A percentile compares a stretch with the other conserved stretches of the same genome.
Conservation (phyloP, 2,797 vertebrate genomes). For the Lophotriccus pileatus region DNA sequence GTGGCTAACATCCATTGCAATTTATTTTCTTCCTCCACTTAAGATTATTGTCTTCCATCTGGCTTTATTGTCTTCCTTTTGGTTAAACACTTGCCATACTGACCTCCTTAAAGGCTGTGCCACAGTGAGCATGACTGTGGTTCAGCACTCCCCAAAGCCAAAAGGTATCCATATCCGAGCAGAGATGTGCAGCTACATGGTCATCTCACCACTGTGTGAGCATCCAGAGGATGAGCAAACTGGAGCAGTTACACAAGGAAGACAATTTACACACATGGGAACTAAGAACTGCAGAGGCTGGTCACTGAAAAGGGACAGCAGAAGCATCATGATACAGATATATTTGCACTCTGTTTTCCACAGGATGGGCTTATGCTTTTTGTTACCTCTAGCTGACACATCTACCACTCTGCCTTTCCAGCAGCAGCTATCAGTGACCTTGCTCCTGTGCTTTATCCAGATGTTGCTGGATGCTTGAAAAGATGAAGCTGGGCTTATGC, state of each 20-base stretch:
- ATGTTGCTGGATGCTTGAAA: background rate
- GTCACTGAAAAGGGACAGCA: background rate
- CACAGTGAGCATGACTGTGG: background rate
- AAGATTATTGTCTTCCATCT: background rate
- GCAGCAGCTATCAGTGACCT: background rate
- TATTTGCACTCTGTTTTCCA: background rate
- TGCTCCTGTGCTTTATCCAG: background rate
- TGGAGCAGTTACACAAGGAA: background rate
- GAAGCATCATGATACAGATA: background rate
- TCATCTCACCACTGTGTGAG: background rate
- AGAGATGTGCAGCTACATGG: background rate
- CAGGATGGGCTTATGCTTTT: background rate
- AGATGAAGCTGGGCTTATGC: background rate
- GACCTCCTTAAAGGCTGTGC: background rate
- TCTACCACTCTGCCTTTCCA: background rate
- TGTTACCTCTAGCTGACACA: background rate
- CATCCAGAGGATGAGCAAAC: background rate
- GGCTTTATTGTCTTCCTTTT: background rate
- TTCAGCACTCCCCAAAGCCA: background rate
- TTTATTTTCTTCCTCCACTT: constrained; percentile 27
- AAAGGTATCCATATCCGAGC: background rate
- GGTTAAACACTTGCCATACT: background rate
- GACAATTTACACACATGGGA: background rate
- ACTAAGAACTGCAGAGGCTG: background rate
- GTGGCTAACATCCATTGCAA: background rate